Base-by-base conservation (phyloP, 2,113 vertebrate genomes). In the Oplegnathus fasciatus region DNA sequence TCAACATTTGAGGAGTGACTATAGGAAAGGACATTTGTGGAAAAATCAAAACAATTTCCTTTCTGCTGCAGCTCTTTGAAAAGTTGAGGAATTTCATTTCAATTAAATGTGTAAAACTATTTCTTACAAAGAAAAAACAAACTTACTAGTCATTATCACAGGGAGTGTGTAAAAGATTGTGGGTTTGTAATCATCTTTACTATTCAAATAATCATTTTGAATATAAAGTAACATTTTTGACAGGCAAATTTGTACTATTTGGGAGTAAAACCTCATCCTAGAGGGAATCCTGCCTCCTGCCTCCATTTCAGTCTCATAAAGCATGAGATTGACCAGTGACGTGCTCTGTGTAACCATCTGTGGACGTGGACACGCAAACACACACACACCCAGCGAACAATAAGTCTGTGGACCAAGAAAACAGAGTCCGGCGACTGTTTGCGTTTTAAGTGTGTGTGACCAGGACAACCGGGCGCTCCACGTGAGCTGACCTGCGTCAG, bases 321-420 rank as follows among this genome's bases (percentile, higher is more conserved):
- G 40, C 61, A 8, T 24, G 37, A 81, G 65, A 65, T 8, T 66
- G 66, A 68, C 44, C n/a, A 9, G 37, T 37, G 0, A 44, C 20
- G 0, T 57, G 64, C 46, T 84, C 48, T 80, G 87, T 93, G 86
- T 90, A 61, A 88, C 71, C 90, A 93, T 84, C 92, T 91, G 92
- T 87, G 81, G 72, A 83, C 10, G 54, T 46, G 69, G 70, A 75
- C 78, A 73, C 30, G 10, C 78, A 89, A 66, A 90, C 82, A 90
- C 86, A 89, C 85, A 78, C 87, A 89, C 85, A 78, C 87, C 76
- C 85, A 88, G 48, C 8, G 13, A 83, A 81, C 89, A 93, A 84
- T 86, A 82, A 81, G 66, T 42, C 26, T 83, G 87, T 89, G 82
- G 85, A 78, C 83, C 77, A 69, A 84, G 84, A 87, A 80, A 91